Base-by-base conservation (phyloP, 2,888 invertebrate species). In the Iphiclides podalirius region DNA sequence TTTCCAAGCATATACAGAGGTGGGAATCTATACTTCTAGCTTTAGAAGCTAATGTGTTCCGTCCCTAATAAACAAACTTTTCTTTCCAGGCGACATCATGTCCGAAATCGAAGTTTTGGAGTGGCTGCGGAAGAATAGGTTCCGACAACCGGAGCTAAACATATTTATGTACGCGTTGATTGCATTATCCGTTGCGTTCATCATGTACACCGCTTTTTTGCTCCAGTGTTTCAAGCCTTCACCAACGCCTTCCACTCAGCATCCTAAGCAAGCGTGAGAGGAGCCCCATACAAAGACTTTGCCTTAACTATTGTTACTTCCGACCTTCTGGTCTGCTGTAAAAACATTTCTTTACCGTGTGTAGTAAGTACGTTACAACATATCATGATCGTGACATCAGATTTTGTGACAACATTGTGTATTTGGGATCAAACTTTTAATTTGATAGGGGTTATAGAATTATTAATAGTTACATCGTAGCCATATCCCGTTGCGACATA, bases 1-100 rank as follows among this genome's bases (percentile, higher is more conserved):
- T 97, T 97, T 82, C 97, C 97, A 1, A 96, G 96, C 82, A 97
- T 97, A 81, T 97, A 94, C 71, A 90, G 97, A 91, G 97, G 96
- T 94, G 83, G 58, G 57, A 33, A n/a, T n/a, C n/a, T 16, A 16
- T n/a, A 11, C 26, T 13, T 39, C 14, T 6, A 14, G 4, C 20
- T 20, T 20, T 47, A 8, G 16, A 15, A 16, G 2, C 20, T 12
- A 4, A 11, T 8, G 13, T 37, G 9, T n/a, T 14, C 11, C n/a
- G 20, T 20, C 4, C 20, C 20, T 20, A 4, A 20, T 20, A 1
- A 38, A n/a, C n/a, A n/a, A 8, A 14, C 34, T 28, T 16, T 46
- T 55, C 49, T 37, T 75, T 76, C n/a, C 78, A 95, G 95, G 97
- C 62, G 95, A 96, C 65, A 80, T 97, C 54, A 91, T 94, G 76